Conservation (phyloP, 2,888 invertebrate genomes). For the Cheilosia urbana region DNA sequence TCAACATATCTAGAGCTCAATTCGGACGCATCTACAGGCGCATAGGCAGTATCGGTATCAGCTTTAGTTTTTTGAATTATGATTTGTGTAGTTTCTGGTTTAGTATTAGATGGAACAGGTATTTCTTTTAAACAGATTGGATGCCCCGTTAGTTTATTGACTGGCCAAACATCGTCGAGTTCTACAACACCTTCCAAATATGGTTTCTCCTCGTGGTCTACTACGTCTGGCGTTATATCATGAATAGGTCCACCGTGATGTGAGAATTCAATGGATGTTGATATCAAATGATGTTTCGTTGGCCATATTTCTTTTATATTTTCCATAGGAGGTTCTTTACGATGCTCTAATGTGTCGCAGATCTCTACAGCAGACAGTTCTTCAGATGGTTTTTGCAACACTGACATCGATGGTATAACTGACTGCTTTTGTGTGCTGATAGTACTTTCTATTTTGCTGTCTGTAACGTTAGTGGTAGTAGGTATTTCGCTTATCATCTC, state of each 20-base stretch:
- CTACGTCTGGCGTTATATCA: slow-evolving; percentile 64
- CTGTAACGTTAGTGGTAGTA: slow-evolving; percentile 79
- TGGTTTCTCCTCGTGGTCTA: slow-evolving; percentile 70
- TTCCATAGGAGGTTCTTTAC: slow-evolving; percentile 77
- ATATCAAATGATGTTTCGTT: slow-evolving; percentile 80
- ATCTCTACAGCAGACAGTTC: slow-evolving; percentile 44
- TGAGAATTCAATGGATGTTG: slow-evolving; percentile 81
- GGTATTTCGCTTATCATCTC: slow-evolving; percentile 77
- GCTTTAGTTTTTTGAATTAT: neutral
- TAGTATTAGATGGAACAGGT: neutral
- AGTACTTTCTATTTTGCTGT: slow-evolving; percentile 62
- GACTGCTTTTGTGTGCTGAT: slow-evolving; percentile 26
- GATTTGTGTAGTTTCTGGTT: neutral
- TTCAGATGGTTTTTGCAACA: slow-evolving; percentile 62
- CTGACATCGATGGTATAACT: slow-evolving; percentile 69
- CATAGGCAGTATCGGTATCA: neutral
- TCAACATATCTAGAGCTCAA: neutral
- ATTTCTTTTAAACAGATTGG: slow-evolving; percentile 78
- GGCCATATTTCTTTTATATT: slow-evolving; percentile 83
- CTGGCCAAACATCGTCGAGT: slow-evolving; percentile 81
- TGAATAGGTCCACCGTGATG: slow-evolving; percentile 77
- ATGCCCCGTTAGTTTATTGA: slow-evolving; percentile 81
- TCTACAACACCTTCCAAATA: slow-evolving; percentile 57
- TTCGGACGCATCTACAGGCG: neutral
- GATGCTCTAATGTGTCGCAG: slow-evolving; percentile 34